phyloP scores from a whole-genome alignment of 2,113 vertebrate genomes.

The Amphilophus citrinellus region DNA sequence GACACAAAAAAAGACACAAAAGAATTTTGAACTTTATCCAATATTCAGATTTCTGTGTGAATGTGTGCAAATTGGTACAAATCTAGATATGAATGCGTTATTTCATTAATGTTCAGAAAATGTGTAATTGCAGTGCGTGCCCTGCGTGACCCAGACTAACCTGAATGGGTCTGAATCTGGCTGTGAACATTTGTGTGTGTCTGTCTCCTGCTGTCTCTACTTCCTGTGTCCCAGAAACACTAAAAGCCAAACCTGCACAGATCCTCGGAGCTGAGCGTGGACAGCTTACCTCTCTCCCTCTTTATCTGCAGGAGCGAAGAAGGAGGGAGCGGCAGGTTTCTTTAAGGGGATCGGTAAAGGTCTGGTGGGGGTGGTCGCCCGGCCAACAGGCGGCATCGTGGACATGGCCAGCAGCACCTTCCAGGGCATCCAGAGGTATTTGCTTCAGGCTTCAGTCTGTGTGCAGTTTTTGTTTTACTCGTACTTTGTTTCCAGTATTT shows the following conservation, averaged over 20 bases:
- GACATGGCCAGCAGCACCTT: slow-evolving; percentile 99
- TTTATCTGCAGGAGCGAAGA: slow-evolving; percentile 88
- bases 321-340: slow-evolving; percentile 96
- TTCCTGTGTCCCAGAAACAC: not conserved
- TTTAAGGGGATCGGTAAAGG: slow-evolving; percentile 99
- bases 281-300: not conserved
- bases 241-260: not conserved
- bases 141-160: not conserved
- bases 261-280: not conserved
- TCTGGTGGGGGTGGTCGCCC: slow-evolving; percentile 93
- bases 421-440: slow-evolving; percentile 97
- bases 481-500: not conserved
- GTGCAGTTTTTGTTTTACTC: not conserved
- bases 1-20: too few relatives aligned
- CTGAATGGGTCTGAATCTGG: accelerated
- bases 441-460: not conserved
- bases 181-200: too few relatives aligned
- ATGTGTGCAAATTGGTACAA: not conserved
- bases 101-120: not conserved
- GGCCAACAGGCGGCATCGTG: slow-evolving; percentile 93
- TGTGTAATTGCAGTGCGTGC: too few relatives aligned
- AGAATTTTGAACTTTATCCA: not conserved
- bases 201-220: not conserved
- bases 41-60: not conserved
- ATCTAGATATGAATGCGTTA: not conserved